Conservation (phyloP, 1,140 invertebrate species). For the Nixonia krombeini region DNA sequence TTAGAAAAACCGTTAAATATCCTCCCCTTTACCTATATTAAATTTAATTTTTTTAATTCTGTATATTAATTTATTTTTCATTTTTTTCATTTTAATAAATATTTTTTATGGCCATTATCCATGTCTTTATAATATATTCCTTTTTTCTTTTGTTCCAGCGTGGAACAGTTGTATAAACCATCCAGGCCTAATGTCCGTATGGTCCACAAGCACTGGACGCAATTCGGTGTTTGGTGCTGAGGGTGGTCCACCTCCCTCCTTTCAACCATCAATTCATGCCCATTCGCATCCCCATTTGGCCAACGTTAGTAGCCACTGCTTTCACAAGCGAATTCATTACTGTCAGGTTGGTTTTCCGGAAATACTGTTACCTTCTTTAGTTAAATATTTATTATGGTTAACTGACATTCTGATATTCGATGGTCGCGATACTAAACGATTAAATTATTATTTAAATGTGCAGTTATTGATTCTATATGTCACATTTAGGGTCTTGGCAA, state of each 20-base stretch:
- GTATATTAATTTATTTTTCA: no score
- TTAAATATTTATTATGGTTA: no score
- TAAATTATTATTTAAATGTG: no score
- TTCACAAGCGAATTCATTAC: conserved; percentile 63
- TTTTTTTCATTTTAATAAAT: no score
- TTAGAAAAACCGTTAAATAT: no score
- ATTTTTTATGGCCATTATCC: no score
- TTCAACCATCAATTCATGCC: conserved; percentile 58
- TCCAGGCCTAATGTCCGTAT: conserved; percentile 68
- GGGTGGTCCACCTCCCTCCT: conserved; percentile 53
- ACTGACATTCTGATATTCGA: no score
- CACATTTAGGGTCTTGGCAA: no score
- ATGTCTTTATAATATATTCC: not conserved
- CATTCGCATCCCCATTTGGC: conserved; percentile 61
- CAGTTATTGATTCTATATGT: no score
- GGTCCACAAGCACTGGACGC: conserved; percentile 70
- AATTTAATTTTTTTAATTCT: no score
- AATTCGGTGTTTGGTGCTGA: conserved; percentile 67
- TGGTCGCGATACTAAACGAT: no score
- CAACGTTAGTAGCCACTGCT: conserved; percentile 63
- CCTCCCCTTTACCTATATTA: no score
- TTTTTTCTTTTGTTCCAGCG: conserved; percentile 32
- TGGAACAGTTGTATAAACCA: conserved; percentile 28
- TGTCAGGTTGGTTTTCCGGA: conserved; percentile 59
- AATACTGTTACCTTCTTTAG: not conserved